Base-by-base conservation (phyloP, 1,140 invertebrate genomes). In the Dinoponera quadriceps region DNA sequence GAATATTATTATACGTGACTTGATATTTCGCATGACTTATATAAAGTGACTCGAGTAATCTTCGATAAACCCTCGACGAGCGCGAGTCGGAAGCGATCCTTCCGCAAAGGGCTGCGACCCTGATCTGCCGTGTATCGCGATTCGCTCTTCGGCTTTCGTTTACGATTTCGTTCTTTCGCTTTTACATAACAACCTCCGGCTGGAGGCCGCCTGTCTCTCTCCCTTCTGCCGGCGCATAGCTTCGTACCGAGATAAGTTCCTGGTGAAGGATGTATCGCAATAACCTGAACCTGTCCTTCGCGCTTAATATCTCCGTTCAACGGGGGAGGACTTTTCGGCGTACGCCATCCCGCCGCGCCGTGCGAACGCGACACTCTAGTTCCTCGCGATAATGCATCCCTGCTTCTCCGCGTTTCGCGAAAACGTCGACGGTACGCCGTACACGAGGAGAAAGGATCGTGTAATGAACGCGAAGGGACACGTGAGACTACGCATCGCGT, bases 111-210 rank as follows among this genome's bases (percentile, higher is more conserved):
- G 51, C 87, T 93, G 90, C 13, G 72, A 75, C 55, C 92, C 93
- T 93, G 90, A 68, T 93, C 57, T 68, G 38, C 69, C 88, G 82
- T 91, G 91, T 93, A 93, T 92, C 90, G 91, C 83, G 85, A 91
- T 90, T 92, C 89, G 88, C 80, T 91, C 91, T 91, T 90, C 88
- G 89, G 74, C 85, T 85, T 90, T 85, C 75, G 80, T 84, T 84
- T 85, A 18, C 65, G 44, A 77, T 71, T 74, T 62, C 60, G 77
- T 82, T 84, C 69, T 74, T 82, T 88, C 81, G 20, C 57, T 80
- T 29, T 5, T 66, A 22, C 57, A 4, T 71, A 49, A 48, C 65
- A 81, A 29, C 2, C 27, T 48, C 22, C 69, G 18, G 55, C 44
- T n/a, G n/a, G 48, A 9, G 29, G 25, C 74, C 59, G 22, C 20